phyloP scores from a whole-genome alignment of 2,797 vertebrate genomes.

The Chromobotia macracanthus region DNA sequence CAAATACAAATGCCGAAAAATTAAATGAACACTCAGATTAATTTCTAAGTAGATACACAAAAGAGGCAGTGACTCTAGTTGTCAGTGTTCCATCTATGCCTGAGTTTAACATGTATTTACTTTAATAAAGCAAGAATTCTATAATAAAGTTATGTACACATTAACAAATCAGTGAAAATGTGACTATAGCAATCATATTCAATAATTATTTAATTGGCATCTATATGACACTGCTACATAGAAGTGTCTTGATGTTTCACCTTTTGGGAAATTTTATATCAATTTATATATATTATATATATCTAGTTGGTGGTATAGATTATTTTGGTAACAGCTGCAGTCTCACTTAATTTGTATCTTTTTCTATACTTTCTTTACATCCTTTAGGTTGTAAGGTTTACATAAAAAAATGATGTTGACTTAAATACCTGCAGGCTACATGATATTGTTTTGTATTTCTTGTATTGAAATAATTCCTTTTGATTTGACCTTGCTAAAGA shows the following conservation, averaged over 20 bases:
- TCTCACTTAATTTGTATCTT: too few relatives aligned
- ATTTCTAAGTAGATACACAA: slow-evolving; percentile 3
- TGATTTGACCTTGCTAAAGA: neutral
- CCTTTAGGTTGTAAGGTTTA: too few relatives aligned
- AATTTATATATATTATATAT: too few relatives aligned
- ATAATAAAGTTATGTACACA: neutral
- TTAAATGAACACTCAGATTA: neutral
- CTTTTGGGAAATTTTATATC: too few relatives aligned
- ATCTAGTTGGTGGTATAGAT: too few relatives aligned
- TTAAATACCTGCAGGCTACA: too few relatives aligned
- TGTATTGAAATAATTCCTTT: too few relatives aligned
- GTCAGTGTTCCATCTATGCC: slow-evolving; percentile 58
- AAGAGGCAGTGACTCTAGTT: slow-evolving; percentile 9
- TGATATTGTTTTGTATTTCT: too few relatives aligned
- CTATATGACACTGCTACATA: neutral
- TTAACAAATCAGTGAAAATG: neutral
- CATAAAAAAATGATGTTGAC: too few relatives aligned
- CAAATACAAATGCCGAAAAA: slow-evolving; percentile 3
- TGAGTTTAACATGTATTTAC: slow-evolving; percentile 7
- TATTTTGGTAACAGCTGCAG: neutral
- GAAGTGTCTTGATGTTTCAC: too few relatives aligned
- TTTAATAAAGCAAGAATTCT: neutral
- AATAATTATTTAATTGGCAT: neutral
- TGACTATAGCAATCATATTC: too few relatives aligned
- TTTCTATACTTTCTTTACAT: too few relatives aligned